Evolutionary conservation across 1,140 invertebrate genomes (phyloP).

Genomic region (Drosophila nikananu): DNA sequence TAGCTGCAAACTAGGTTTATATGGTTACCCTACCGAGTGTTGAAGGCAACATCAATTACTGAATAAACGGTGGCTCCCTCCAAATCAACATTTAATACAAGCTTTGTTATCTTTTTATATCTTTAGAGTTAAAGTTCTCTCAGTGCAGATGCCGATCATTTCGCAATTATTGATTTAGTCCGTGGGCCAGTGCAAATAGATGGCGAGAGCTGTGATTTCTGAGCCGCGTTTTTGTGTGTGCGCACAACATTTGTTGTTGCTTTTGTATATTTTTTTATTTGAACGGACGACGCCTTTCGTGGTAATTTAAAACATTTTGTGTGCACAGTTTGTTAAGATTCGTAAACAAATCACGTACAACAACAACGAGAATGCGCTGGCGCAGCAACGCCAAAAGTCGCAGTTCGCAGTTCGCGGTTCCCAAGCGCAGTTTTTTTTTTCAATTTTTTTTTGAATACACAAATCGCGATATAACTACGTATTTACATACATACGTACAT

Average conservation of each 20-base stretch:
- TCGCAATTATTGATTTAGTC: slow-evolving; percentile 44
- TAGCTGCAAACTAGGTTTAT: background rate
- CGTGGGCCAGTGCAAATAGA: slow-evolving; percentile 39
- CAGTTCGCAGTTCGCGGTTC: slow-evolving; percentile 15
- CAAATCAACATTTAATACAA: background rate
- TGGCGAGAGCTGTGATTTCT: slow-evolving; percentile 54
- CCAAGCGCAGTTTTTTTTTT: slow-evolving; percentile 33
- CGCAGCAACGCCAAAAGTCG: slow-evolving; percentile 25
- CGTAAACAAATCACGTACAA: slow-evolving; percentile 81
- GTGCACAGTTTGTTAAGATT: slow-evolving; percentile 77
- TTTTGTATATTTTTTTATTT: slow-evolving; percentile 43
- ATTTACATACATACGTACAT: slow-evolving; percentile 4
- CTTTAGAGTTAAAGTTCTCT: background rate
- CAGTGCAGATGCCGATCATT: slow-evolving; percentile 24
- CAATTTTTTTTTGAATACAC: background rate
- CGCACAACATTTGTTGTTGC: slow-evolving; percentile 12
- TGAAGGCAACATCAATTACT: too few relatives aligned
- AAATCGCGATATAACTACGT: slow-evolving; percentile 3
- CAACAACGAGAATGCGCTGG: slow-evolving; percentile 55
- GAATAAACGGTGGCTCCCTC: too few relatives aligned
- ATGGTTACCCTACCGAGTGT: too few relatives aligned
- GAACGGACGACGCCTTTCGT: slow-evolving; percentile 66
- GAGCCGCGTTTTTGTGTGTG: slow-evolving; percentile 35
- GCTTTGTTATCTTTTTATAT: background rate
- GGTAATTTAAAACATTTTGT: slow-evolving; percentile 77